Conservation (phyloP, 2,113 vertebrate genomes). For the Syrrhaptes paradoxus region DNA sequence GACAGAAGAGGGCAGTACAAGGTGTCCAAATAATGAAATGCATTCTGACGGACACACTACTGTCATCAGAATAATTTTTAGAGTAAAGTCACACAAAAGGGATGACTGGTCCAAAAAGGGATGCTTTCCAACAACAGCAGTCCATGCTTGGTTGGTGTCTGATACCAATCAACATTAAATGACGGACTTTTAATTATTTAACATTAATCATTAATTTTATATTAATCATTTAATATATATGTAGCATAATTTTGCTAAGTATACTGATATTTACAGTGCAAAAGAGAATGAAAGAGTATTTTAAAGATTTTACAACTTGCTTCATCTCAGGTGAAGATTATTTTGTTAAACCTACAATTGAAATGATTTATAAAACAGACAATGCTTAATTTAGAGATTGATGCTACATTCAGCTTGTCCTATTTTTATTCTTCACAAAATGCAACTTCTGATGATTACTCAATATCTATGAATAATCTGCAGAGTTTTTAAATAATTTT, state of each 20-base stretch:
- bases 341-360: slow-evolving; percentile 49
- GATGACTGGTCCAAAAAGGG: background rate
- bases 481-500: slow-evolving; percentile 53
- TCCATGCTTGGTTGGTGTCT: background rate
- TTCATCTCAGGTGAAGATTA: slow-evolving; percentile 43
- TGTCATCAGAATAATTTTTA: background rate
- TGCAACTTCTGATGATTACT: slow-evolving; percentile 49
- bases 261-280: background rate
- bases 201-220: background rate
- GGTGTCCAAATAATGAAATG: background rate
- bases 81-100: background rate
- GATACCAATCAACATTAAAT: background rate
- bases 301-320: slow-evolving; percentile 5
- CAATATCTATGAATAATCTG: slow-evolving; percentile 59
- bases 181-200: background rate
- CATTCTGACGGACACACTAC: background rate
- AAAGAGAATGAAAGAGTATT: background rate
- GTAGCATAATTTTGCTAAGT: background rate
- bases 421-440: slow-evolving; percentile 57
- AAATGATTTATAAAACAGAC: slow-evolving; percentile 8
- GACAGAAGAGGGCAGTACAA: background rate
- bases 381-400: slow-evolving; percentile 8
- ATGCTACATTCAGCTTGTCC: slow-evolving; percentile 25
- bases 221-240: background rate
- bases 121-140: background rate